Evolutionary conservation across 2,888 invertebrate species (phyloP).

Genomic region (Nephrotoma guestfalica): DNA sequence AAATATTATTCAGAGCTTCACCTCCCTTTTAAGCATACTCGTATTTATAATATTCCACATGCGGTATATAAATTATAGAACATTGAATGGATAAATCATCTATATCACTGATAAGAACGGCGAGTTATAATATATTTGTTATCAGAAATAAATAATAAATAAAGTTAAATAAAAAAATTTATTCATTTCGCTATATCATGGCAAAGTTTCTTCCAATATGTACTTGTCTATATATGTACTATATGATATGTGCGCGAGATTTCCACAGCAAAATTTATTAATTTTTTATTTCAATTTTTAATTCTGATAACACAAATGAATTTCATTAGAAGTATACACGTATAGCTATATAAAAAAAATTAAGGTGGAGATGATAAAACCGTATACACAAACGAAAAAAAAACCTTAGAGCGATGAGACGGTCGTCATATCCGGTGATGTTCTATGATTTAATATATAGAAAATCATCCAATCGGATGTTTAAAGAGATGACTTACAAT

Average conservation of each 20-base stretch:
- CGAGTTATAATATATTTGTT: not conserved
- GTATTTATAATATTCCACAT: too few species aligned
- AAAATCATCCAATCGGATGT: not conserved
- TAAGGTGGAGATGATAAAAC: not conserved
- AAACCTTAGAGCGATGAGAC: not conserved
- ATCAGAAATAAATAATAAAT: not conserved
- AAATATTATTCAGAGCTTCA: not conserved
- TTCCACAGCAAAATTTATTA: not conserved
- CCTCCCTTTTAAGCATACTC: not conserved
- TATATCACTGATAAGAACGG: not conserved
- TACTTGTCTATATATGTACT: too few species aligned
- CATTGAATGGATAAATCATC: not conserved
- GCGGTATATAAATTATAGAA: not conserved
- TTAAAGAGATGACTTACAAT: not conserved
- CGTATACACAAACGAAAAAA: not conserved
- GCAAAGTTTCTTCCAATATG: not conserved
- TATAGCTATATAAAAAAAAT: not conserved
- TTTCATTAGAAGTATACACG: not conserved
- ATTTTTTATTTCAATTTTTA: not conserved
- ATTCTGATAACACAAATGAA: not conserved
- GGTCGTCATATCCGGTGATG: not conserved
- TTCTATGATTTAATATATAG: not conserved
- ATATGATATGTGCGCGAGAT: not conserved
- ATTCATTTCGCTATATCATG: not conserved
- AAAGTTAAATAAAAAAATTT: not conserved